These are phyloP conservation scores for Centroberyx gerrardi DNA, from an alignment of 2,797 vertebrate genomes.

Conservation along the genomic window DNA sequence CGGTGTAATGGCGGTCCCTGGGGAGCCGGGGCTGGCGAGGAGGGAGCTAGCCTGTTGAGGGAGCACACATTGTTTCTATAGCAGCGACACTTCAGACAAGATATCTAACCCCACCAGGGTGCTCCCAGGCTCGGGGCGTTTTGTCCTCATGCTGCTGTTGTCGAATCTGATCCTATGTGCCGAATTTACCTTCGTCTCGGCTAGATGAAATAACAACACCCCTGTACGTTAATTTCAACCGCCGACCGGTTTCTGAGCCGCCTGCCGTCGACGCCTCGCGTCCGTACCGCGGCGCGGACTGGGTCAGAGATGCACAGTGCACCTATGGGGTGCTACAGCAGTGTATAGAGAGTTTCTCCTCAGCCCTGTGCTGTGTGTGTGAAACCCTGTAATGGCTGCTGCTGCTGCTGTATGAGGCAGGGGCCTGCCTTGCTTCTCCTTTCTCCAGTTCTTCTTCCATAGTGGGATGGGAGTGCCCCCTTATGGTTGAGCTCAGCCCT, in stretches of 20 bases:
- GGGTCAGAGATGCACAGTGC: neutral
- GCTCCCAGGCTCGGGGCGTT: slow-evolving; percentile 28
- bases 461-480: slow-evolving; percentile 86
- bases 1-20: slow-evolving; percentile 63
- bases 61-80: slow-evolving; percentile 61
- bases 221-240: neutral
- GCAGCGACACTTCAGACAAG: slow-evolving; percentile 46
- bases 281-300: neutral
- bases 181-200: slow-evolving; percentile 23
- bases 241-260: neutral
- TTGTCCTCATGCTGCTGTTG: slow-evolving; percentile 25
- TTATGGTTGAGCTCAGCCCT: slow-evolving; percentile 84
- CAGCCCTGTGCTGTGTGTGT: slow-evolving; percentile 50
- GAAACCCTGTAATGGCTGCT: slow-evolving; percentile 80
- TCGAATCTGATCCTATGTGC: neutral
- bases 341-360: slow-evolving; percentile 26
- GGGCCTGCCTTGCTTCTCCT: slow-evolving; percentile 75
- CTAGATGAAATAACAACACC: slow-evolving; percentile 1
- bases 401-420: slow-evolving; percentile 74
- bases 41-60: slow-evolving; percentile 34
- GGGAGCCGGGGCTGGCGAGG: slow-evolving; percentile 37
- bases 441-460: slow-evolving; percentile 75
- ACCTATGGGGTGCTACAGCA: slow-evolving; percentile 4
- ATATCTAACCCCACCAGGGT: slow-evolving; percentile 49
- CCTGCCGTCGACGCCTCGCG: neutral